Percentiles rank a stretch among this genome's conserved stretches.
Evolutionary conservation across 2,888 invertebrate genomes (phyloP).

Genomic region (Melinaea menophilus): DNA sequence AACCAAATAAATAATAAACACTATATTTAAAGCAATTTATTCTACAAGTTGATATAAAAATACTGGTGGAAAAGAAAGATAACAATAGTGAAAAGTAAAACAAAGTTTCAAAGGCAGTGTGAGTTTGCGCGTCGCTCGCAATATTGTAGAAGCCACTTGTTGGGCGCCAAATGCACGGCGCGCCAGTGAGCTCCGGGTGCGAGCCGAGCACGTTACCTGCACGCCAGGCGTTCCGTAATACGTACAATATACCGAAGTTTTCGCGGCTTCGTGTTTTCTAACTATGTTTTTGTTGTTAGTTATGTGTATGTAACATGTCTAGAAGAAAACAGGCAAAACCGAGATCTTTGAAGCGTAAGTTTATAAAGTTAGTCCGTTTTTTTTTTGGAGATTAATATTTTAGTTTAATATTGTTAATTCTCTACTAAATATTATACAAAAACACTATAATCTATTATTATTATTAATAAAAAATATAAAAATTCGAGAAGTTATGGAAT

Average conservation of each 20-base stretch:
- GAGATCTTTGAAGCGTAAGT: constrained; percentile 83
- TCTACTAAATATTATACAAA: too few species aligned
- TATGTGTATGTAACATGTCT: constrained; percentile 70
- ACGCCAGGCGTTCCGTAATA: constrained; percentile 41
- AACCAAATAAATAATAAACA: too few species aligned
- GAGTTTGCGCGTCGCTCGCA: constrained; percentile 72
- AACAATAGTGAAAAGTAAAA: too few species aligned
- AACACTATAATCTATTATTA: too few species aligned
- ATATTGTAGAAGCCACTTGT: constrained; percentile 74
- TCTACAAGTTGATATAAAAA: too few species aligned
- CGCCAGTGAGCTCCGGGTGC: constrained; percentile 69
- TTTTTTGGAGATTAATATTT: too few species aligned
- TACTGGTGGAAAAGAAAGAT: too few species aligned
- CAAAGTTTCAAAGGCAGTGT: constrained; percentile 27
- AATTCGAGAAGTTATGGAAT: too few species aligned
- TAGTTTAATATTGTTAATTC: too few species aligned
- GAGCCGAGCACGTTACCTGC: constrained; percentile 46
- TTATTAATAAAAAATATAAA: too few species aligned
- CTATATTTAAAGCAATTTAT: too few species aligned
- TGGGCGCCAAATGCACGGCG: constrained; percentile 61
- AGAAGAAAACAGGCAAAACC: constrained; percentile 85
- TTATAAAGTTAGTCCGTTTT: not conserved
- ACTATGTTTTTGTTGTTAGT: constrained; percentile 16
- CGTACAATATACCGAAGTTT: constrained; percentile 47
- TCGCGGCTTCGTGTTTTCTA: constrained; percentile 16